phyloP scores from a whole-genome alignment of 2,113 vertebrate genomes.

The Murina feae region DNA sequence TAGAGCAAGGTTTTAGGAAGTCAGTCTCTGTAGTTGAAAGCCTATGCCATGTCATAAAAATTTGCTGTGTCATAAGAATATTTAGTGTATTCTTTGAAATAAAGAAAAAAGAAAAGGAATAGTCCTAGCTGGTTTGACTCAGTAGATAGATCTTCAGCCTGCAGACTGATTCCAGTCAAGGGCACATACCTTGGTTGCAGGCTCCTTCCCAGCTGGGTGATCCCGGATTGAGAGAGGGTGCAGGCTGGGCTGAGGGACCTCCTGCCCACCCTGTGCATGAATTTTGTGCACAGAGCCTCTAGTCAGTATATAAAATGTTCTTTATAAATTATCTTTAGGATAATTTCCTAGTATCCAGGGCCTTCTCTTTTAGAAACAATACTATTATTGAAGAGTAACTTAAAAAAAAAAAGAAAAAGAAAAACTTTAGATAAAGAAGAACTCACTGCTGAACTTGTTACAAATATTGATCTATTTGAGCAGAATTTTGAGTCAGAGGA shows the following conservation, averaged over 20 bases:
- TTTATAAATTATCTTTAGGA: not conserved
- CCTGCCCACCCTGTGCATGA: too few relatives aligned
- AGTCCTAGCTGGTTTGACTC: too few relatives aligned
- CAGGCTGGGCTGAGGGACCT: too few relatives aligned
- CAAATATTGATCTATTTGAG: not conserved
- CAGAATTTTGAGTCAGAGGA: not conserved
- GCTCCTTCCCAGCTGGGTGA: too few relatives aligned
- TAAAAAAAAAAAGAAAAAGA: not conserved
- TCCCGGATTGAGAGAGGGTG: too few relatives aligned
- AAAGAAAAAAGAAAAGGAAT: constrained; percentile 3
- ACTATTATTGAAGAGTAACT: not conserved
- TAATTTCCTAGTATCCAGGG: not conserved
- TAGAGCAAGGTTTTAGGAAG: constrained; percentile 43
- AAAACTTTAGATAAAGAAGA: not conserved
- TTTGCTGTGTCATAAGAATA: constrained; percentile 16
- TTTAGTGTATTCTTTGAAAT: constrained; percentile 27
- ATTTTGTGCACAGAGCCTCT: too few relatives aligned
- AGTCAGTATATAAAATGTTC: not conserved
- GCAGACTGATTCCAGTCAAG: too few relatives aligned
- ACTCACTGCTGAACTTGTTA: not conserved
- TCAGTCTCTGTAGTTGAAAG: not conserved
- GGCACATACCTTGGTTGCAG: too few relatives aligned
- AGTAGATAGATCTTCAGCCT: too few relatives aligned
- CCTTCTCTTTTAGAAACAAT: not conserved
- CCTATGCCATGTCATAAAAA: constrained; percentile 12